Conservation (phyloP, 2,797 vertebrate species). For the Lophius americanus region DNA sequence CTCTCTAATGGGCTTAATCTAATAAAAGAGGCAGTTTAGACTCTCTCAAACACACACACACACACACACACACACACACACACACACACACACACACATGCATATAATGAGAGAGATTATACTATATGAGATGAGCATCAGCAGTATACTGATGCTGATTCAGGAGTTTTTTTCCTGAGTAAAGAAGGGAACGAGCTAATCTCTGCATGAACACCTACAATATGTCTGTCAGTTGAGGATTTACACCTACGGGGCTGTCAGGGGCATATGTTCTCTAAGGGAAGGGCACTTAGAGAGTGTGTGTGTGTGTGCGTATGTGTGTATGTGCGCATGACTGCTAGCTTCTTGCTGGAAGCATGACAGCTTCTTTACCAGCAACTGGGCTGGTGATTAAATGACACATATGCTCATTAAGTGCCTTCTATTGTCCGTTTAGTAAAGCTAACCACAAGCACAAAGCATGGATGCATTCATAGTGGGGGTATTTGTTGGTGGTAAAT, state of each 20-base stretch:
- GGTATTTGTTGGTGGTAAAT: conserved; percentile 40
- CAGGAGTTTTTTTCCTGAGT: conserved; percentile 64
- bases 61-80: conserved; percentile 7
- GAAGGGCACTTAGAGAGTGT: background rate
- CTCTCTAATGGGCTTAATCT: conserved; percentile 59
- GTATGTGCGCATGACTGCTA: conserved; percentile 29
- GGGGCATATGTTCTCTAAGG: conserved; percentile 5
- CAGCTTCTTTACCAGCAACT: conserved; percentile 65
- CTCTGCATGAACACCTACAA: conserved; percentile 57
- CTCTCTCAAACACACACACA: conserved; percentile 3
- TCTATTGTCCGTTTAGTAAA: conserved; percentile 56
- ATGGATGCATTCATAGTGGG: conserved; percentile 23
- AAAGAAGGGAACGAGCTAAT: conserved; percentile 65
- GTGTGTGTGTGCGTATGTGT: conserved; percentile 11
- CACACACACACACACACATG: conserved; percentile 2
- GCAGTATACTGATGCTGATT: conserved; percentile 70
- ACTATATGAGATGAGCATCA: conserved; percentile 68
- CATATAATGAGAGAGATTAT: conserved; percentile 60
- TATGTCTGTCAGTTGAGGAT: conserved; percentile 65
- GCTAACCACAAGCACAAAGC: conserved; percentile 36
- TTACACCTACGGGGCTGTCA: conserved; percentile 64
- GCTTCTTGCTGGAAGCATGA: conserved; percentile 58
- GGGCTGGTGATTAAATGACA: conserved; percentile 62
- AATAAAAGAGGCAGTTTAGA: conserved; percentile 16
- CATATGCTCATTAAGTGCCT: conserved; percentile 58